phyloP scores from a whole-genome alignment of 2,888 invertebrate genomes.

The Oxycera nigricornis region DNA sequence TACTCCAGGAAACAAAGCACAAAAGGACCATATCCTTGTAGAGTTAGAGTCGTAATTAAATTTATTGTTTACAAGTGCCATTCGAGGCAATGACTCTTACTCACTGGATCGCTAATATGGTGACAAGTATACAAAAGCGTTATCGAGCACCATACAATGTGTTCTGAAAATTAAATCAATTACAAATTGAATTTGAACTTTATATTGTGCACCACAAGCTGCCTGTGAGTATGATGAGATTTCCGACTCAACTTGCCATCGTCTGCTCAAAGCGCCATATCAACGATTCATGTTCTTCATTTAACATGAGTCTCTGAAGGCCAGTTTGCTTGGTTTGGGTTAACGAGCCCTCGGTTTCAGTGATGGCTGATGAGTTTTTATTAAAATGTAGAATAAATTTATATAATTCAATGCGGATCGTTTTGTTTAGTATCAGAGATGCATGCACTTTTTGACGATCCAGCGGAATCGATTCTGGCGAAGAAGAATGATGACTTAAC shows the following conservation, averaged over 20 bases:
- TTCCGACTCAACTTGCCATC: slow-evolving; percentile 3
- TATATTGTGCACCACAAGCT: not conserved
- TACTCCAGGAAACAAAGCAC: not conserved
- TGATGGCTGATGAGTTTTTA: not conserved
- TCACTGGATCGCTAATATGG: slow-evolving; percentile 1
- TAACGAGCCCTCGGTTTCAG: not conserved
- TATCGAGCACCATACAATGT: not conserved
- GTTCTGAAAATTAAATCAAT: not conserved
- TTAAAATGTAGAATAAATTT: too few relatives aligned
- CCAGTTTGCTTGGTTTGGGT: not conserved
- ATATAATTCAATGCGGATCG: too few relatives aligned
- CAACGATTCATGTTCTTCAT: not conserved
- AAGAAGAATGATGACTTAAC: too few relatives aligned
- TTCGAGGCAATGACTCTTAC: not conserved
- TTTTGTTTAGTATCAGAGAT: too few relatives aligned
- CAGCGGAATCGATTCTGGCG: too few relatives aligned
- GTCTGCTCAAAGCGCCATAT: not conserved
- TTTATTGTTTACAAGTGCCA: slow-evolving; percentile 33
- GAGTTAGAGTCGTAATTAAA: slow-evolving; percentile 31
- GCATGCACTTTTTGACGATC: too few relatives aligned
- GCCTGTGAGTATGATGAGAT: slow-evolving; percentile 7
- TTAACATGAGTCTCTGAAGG: not conserved
- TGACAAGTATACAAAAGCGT: not conserved
- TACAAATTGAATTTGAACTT: slow-evolving; percentile 31
- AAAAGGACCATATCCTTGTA: slow-evolving; percentile 16